phyloP scores from a whole-genome alignment of 2,888 invertebrate genomes.

The Euplagia quadripunctaria region DNA sequence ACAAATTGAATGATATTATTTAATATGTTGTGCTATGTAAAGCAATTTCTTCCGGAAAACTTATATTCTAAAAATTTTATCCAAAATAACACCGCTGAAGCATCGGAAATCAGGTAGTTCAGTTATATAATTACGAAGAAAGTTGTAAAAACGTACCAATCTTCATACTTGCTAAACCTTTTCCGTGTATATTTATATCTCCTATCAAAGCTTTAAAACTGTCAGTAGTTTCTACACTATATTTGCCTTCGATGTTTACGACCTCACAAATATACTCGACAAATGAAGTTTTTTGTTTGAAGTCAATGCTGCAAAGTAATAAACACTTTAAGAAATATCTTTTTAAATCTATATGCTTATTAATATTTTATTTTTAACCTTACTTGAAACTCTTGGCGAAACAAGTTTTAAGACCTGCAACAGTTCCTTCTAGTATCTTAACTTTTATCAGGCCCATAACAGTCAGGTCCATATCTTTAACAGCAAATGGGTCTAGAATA shows the following conservation, averaged over 20 bases:
- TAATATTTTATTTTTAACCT: not conserved
- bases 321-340: not conserved
- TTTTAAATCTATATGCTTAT: too few species aligned
- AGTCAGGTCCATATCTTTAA: slow-evolving; percentile 15
- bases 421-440: slow-evolving; percentile 20
- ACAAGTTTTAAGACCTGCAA: slow-evolving; percentile 35
- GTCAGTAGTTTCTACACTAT: slow-evolving; percentile 29
- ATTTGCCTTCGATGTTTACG: slow-evolving; percentile 20
- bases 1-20: too few species aligned
- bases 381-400: slow-evolving; percentile 12
- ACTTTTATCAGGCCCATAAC: slow-evolving; percentile 26
- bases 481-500: slow-evolving; percentile 23
- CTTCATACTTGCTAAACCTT: slow-evolving; percentile 26
- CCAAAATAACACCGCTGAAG: not conserved
- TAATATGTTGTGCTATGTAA: too few species aligned
- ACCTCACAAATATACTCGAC: slow-evolving; percentile 27
- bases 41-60: too few species aligned
- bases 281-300: not conserved
- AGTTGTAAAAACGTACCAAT: slow-evolving; percentile 26
- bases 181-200: slow-evolving; percentile 36
- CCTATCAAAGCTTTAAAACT: slow-evolving; percentile 27
- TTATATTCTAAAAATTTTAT: too few species aligned
- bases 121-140: not conserved
- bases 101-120: not conserved
- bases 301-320: slow-evolving; percentile 21